Evolutionary conservation across 2,113 vertebrate genomes (phyloP).

Genomic region (Pygoscelis antarcticus): DNA sequence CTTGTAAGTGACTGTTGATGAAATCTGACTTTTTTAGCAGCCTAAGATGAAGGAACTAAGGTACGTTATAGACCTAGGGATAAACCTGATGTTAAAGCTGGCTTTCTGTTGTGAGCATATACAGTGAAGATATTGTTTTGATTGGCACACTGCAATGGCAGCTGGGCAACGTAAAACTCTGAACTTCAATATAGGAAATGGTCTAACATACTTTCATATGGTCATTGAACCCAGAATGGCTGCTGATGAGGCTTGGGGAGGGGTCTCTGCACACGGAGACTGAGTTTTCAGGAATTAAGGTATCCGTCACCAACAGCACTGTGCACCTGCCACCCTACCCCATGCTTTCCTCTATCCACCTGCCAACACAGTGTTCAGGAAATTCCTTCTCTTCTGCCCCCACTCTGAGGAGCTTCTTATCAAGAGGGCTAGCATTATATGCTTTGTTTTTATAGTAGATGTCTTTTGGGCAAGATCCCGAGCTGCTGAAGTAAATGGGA

Average conservation of each 20-base stretch:
- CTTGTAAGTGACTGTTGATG: background rate
- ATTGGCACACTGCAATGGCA: background rate
- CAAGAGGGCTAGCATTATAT: background rate
- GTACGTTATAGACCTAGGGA: background rate
- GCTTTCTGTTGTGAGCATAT: background rate
- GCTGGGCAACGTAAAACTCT: accelerated
- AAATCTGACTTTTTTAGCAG: background rate
- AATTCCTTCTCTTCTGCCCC: background rate
- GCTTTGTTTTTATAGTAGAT: background rate
- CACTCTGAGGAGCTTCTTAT: background rate
- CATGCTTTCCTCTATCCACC: background rate
- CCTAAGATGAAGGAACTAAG: background rate
- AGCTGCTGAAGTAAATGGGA: background rate
- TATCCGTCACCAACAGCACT: accelerated
- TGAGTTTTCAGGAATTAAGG: background rate
- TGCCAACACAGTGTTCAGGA: background rate
- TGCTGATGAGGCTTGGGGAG: accelerated
- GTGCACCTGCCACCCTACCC: accelerated
- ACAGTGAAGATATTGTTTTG: background rate
- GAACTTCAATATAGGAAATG: background rate
- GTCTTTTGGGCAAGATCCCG: background rate
- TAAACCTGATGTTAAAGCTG: background rate
- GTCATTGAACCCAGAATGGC: background rate
- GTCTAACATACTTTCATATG: background rate
- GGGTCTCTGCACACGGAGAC: background rate